Percentiles rank a stretch among this genome's conserved stretches.
Conservation (phyloP, 2,113 vertebrate genomes). For the Malurus cyaneus region DNA sequence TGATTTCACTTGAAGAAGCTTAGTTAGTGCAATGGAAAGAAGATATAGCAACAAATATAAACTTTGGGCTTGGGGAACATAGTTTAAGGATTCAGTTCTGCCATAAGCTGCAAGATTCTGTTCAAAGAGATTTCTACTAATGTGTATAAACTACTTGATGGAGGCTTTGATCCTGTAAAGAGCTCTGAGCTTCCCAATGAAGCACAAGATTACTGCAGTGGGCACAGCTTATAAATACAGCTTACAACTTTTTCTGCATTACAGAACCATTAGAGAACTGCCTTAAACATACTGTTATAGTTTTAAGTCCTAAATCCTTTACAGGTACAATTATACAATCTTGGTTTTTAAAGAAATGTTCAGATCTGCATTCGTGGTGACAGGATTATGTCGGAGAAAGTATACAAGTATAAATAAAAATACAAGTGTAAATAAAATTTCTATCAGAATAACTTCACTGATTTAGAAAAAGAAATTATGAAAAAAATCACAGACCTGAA, state of each 20-base stretch:
- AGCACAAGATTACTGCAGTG: neutral
- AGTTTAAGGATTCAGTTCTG: neutral
- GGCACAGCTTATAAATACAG: neutral
- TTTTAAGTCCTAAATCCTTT: neutral
- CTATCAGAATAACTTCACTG: neutral
- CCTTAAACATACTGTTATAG: neutral
- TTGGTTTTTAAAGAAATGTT: neutral
- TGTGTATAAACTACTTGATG: neutral
- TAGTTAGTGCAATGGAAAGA: neutral
- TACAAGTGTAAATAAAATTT: neutral
- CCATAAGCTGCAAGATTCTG: neutral
- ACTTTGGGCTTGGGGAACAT: neutral
- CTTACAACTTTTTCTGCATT: neutral
- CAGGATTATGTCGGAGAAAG: neutral
- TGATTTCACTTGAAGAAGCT: neutral
- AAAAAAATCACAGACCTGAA: neutral
- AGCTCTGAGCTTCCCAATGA: neutral
- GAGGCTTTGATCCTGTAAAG: neutral
- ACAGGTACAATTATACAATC: neutral
- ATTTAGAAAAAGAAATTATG: neutral
- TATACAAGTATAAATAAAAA: neutral
- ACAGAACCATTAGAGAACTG: neutral
- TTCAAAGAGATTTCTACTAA: neutral
- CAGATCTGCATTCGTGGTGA: neutral
- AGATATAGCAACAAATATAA: neutral